Evolutionary conservation across 2,888 invertebrate genomes (phyloP).

Genomic region (Heliconius cydno): DNA sequence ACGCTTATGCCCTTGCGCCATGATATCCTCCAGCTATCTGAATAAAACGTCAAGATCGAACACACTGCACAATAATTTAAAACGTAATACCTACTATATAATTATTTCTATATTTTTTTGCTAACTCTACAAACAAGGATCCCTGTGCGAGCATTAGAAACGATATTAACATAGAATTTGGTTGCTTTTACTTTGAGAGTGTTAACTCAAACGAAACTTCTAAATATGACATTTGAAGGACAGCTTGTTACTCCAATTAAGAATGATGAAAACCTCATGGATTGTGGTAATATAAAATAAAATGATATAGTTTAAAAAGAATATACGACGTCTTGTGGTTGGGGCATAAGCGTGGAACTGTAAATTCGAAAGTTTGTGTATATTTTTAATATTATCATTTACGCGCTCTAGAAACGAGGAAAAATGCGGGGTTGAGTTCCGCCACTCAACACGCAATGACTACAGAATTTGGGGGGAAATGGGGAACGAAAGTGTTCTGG

Average conservation of each 20-base stretch:
- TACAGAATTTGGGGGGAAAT: no score
- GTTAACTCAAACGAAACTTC: slow-evolving; percentile 41
- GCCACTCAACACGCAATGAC: no score
- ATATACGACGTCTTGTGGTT: no score
- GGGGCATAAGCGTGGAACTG: no score
- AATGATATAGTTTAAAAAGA: no score
- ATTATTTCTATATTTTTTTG: slow-evolving; percentile 11
- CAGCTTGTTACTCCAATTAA: slow-evolving; percentile 27
- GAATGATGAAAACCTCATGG: not conserved
- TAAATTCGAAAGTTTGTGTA: not conserved
- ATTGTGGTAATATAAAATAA: not conserved
- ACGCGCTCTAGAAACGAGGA: not conserved
- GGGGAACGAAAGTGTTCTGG: no score
- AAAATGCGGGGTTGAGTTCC: not conserved
- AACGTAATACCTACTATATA: not conserved
- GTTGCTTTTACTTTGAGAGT: slow-evolving; percentile 43
- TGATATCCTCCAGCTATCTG: no score
- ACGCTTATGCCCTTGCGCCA: no score
- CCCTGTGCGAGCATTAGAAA: slow-evolving; percentile 35
- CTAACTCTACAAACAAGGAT: slow-evolving; percentile 31
- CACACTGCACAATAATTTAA: not conserved
- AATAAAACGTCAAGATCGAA: not conserved
- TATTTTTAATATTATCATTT: not conserved
- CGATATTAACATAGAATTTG: slow-evolving; percentile 42
- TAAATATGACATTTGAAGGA: slow-evolving; percentile 37